Evolutionary conservation across 2,113 vertebrate species (phyloP).

Genomic region (Plestiodon gilberti): DNA sequence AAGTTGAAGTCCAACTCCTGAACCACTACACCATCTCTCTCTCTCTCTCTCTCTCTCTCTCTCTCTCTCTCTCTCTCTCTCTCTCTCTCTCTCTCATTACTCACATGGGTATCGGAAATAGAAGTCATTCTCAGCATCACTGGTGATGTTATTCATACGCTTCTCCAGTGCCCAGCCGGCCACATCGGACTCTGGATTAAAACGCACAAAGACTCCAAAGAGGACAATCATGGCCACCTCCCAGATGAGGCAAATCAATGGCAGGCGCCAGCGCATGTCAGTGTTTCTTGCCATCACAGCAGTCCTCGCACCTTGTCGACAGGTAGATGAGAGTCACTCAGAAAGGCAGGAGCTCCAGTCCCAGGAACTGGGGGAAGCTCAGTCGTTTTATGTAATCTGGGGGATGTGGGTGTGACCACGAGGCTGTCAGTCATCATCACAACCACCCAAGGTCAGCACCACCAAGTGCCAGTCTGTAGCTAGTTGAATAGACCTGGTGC

Average conservation of each 20-base stretch:
- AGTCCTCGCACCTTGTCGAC: neutral
- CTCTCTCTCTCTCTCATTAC: slow-evolving; percentile 68
- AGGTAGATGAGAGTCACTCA: too few species aligned
- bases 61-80: too few species aligned
- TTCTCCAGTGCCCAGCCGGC: slow-evolving; percentile 76
- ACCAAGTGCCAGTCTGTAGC: slow-evolving; percentile 41
- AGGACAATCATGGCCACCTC: slow-evolving; percentile 88
- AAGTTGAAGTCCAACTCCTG: too few species aligned
- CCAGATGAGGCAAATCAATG: slow-evolving; percentile 85
- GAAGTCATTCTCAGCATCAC: slow-evolving; percentile 91
- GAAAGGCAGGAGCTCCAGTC: rapidly evolving
- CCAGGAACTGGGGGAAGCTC: rapidly evolving
- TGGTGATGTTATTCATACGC: slow-evolving; percentile 74
- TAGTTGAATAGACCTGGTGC: neutral
- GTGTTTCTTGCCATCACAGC: slow-evolving; percentile 81
- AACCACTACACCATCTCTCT: too few species aligned
- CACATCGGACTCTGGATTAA: slow-evolving; percentile 76
- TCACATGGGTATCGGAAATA: slow-evolving; percentile 98
- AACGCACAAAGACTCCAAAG: slow-evolving; percentile 92
- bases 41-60: too few species aligned
- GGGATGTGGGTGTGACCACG: slow-evolving; percentile 56
- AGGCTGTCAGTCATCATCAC: slow-evolving; percentile 46
- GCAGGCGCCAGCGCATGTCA: slow-evolving; percentile 84
- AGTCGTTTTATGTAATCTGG: neutral
- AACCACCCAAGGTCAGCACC: neutral